Evolutionary conservation across 2,888 invertebrate genomes (phyloP).

Genomic region (Nineta flava): DNA sequence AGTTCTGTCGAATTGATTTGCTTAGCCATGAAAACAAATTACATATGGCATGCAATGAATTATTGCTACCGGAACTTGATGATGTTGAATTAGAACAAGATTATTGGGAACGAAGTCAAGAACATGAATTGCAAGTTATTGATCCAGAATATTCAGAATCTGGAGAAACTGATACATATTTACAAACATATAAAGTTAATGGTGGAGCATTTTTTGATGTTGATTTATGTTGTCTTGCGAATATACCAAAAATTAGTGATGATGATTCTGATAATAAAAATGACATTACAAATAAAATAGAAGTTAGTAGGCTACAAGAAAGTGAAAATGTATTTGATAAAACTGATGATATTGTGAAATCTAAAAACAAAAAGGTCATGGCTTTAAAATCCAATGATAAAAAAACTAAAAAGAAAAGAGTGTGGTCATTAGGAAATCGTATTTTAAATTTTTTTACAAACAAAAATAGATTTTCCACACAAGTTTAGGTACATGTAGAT

Average conservation of each 20-base stretch:
- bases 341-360: too few relatives aligned
- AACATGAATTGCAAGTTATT: not conserved
- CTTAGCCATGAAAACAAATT: not conserved
- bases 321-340: too few relatives aligned
- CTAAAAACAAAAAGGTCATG: too few relatives aligned
- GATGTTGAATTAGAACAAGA: not conserved
- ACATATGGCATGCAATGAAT: not conserved
- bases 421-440: not conserved
- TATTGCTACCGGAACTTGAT: too few relatives aligned
- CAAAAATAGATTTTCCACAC: not conserved
- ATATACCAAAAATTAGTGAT: not conserved
- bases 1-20: not conserved
- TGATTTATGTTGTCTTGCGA: not conserved
- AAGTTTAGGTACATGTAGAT: not conserved
- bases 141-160: not conserved
- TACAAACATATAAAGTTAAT: not conserved
- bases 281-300: not conserved
- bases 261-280: not conserved
- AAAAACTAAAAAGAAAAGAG: not conserved
- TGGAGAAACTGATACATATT: not conserved
- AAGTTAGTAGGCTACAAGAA: too few relatives aligned
- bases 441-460: not conserved
- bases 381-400: not conserved
- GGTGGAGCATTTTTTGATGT: not conserved
- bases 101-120: slow-evolving; percentile 1